phyloP scores from a whole-genome alignment of 1,140 invertebrate genomes.

The Aricia agestis region DNA sequence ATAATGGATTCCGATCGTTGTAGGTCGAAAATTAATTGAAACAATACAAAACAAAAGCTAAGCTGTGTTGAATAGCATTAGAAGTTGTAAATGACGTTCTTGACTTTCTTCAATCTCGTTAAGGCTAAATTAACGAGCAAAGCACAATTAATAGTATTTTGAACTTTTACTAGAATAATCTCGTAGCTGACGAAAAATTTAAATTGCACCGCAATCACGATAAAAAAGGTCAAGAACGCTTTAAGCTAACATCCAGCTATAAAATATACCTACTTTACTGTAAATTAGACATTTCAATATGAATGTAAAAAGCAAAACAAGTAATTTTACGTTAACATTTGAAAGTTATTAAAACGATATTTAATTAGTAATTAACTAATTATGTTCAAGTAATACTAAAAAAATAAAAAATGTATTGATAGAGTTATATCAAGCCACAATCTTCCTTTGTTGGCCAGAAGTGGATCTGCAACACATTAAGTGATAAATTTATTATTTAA shows the following conservation, averaged over 20 bases:
- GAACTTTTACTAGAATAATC: not conserved
- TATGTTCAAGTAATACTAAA: too few relatives aligned
- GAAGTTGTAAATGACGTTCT: not conserved
- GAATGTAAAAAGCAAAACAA: not conserved
- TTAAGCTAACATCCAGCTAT: not conserved
- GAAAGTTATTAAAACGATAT: not conserved
- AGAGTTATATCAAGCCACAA: constrained; percentile 22
- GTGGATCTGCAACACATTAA: constrained; percentile 56
- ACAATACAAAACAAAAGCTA: not conserved
- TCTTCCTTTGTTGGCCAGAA: constrained; percentile 46
- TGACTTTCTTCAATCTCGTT: not conserved
- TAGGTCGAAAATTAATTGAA: not conserved
- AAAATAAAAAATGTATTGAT: not conserved
- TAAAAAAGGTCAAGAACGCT: not conserved
- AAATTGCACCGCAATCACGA: not conserved
- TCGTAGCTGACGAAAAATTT: not conserved
- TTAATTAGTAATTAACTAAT: too few relatives aligned
- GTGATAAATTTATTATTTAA: constrained; percentile 19
- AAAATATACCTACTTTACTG: not conserved
- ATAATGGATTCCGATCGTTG: not conserved
- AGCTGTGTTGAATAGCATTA: not conserved
- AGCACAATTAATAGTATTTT: too few relatives aligned
- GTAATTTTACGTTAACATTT: not conserved
- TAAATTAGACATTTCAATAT: not conserved
- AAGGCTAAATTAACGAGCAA: not conserved